phyloP scores from a whole-genome alignment of 2,888 invertebrate species.

The Pollenia angustigena region DNA sequence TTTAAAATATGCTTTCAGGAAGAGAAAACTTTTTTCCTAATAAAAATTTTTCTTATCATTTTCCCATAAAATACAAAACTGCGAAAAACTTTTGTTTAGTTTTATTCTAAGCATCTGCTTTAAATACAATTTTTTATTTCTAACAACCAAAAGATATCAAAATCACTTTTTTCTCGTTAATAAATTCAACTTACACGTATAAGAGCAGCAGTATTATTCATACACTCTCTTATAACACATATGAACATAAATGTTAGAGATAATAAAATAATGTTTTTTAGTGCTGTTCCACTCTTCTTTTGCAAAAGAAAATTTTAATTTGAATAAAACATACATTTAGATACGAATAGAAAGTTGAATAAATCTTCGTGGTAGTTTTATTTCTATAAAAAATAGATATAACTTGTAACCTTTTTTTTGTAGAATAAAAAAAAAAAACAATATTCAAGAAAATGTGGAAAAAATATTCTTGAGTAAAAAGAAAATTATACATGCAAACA shows the following conservation, averaged over 20 bases:
- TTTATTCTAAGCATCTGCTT: constrained; percentile 7
- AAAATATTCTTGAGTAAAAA: neutral
- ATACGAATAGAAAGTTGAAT: constrained; percentile 48
- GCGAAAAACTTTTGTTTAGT: neutral
- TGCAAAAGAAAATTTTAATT: constrained; percentile 37
- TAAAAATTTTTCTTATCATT: constrained; percentile 15
- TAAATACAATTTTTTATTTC: neutral
- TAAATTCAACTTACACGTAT: constrained; percentile 1
- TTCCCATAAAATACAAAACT: neutral
- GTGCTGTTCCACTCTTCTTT: neutral
- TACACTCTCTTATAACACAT: neutral
- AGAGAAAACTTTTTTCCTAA: neutral
- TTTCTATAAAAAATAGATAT: constrained; percentile 13
- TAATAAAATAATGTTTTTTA: constrained; percentile 31
- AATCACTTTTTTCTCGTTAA: neutral
- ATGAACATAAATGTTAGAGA: neutral
- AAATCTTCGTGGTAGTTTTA: constrained; percentile 26
- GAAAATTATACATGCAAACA: constrained; percentile 8
- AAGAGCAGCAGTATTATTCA: neutral
- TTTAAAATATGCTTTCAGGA: too few relatives aligned
- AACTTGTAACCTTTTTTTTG: constrained; percentile 8
- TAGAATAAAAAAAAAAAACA: constrained; percentile 2
- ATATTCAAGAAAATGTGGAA: neutral
- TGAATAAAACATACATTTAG: constrained; percentile 66
- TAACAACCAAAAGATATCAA: neutral